phyloP scores from a whole-genome alignment of 1,140 invertebrate genomes.

The Aphidius gifuensis region DNA sequence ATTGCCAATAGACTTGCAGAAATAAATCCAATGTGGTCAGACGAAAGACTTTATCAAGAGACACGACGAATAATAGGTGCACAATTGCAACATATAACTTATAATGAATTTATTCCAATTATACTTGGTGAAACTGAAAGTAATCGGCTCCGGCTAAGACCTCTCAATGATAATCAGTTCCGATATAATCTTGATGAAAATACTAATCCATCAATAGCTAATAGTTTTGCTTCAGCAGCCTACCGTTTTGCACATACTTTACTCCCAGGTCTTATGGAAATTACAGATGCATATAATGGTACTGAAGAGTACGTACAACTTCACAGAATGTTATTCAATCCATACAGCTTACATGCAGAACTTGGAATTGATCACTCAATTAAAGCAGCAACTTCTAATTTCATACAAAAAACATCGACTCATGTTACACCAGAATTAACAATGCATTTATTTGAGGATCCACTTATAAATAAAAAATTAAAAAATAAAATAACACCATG shows the following conservation, averaged over 20 bases:
- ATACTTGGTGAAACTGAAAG: conserved; percentile 65
- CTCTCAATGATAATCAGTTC: conserved; percentile 61
- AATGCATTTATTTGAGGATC: conserved; percentile 70
- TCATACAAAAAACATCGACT: conserved; percentile 62
- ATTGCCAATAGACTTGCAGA: conserved; percentile 62
- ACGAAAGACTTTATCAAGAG: conserved; percentile 80
- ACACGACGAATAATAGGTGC: conserved; percentile 74
- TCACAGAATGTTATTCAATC: conserved; percentile 80
- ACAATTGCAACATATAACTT: conserved; percentile 83
- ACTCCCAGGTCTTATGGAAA: conserved; percentile 69
- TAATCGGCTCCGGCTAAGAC: conserved; percentile 60
- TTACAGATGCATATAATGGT: conserved; percentile 58
- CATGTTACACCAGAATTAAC: conserved; percentile 62
- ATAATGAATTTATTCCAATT: conserved; percentile 82
- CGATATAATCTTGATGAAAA: conserved; percentile 56
- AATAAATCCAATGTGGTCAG: conserved; percentile 80
- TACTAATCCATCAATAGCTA: conserved; percentile 76
- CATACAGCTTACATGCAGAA: conserved; percentile 68
- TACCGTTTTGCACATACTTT: conserved; percentile 90
- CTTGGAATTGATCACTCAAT: conserved; percentile 63
- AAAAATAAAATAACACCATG: conserved; percentile 49
- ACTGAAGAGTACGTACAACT: conserved; percentile 69
- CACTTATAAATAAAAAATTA: conserved; percentile 5
- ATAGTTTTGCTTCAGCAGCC: conserved; percentile 87
- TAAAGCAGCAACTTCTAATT: conserved; percentile 62